phyloP scores from a whole-genome alignment of 2,888 invertebrate species.

The Ophion slaviceki region DNA sequence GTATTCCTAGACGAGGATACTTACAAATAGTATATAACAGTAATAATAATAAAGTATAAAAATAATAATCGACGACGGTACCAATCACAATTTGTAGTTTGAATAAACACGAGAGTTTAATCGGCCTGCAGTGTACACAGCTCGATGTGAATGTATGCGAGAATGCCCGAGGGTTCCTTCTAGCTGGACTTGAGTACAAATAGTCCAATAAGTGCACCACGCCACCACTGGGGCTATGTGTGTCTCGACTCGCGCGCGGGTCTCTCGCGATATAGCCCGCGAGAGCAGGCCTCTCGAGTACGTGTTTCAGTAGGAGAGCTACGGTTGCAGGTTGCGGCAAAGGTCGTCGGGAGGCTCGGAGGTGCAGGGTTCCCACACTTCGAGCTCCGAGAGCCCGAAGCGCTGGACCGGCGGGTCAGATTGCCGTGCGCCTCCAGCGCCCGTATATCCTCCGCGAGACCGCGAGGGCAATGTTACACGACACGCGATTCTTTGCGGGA shows the following conservation, averaged over 20 bases:
- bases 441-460: constrained; percentile 69
- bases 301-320: constrained; percentile 72
- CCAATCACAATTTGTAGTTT: constrained; percentile 52
- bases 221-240: constrained; percentile 14
- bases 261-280: constrained; percentile 39
- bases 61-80: constrained; percentile 25
- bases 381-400: constrained; percentile 76
- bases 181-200: constrained; percentile 61
- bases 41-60: background rate
- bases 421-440: constrained; percentile 78
- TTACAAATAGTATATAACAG: background rate
- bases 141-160: constrained; percentile 44
- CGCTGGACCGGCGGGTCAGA: constrained; percentile 81
- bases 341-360: constrained; percentile 80
- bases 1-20: background rate
- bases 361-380: constrained; percentile 82
- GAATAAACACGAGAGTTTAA: background rate
- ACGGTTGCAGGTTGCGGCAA: constrained; percentile 80
- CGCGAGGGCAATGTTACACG: constrained; percentile 76
- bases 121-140: background rate
- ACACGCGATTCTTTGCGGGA: constrained; percentile 50
- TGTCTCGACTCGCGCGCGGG: constrained; percentile 47
- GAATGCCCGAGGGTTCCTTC: constrained; percentile 43
- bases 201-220: constrained; percentile 63
- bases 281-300: constrained; percentile 39